phyloP scores from a whole-genome alignment of 37 sponge, comb jelly and placozoan genomes.

The Crambe crambe region DNA sequence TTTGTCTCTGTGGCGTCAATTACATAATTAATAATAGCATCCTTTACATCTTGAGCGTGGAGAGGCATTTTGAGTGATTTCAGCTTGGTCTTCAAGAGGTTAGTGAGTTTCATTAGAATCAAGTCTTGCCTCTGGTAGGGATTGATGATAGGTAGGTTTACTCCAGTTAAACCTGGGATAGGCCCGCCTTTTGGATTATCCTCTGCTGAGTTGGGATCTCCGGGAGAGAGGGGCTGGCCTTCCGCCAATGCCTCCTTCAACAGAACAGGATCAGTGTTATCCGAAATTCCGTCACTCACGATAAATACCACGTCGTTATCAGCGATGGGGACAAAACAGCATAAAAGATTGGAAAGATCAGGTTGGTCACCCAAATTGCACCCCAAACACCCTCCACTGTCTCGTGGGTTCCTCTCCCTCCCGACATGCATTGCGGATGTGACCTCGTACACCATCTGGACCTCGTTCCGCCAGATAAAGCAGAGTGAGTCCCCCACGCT shows the following conservation, averaged over 20 bases:
- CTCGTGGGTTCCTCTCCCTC: constrained; percentile 60
- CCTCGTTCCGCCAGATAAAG: constrained; percentile 60
- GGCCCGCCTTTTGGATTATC: neutral
- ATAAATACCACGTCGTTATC: constrained; percentile 69
- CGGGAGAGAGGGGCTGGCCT: constrained; percentile 8
- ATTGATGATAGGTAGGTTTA: constrained; percentile 29
- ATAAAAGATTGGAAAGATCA: constrained; percentile 70
- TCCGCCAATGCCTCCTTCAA: constrained; percentile 32
- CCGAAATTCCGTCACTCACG: constrained; percentile 67
- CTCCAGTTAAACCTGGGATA: neutral
- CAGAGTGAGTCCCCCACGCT: constrained; percentile 76
- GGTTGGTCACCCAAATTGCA: constrained; percentile 69
- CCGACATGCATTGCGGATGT: constrained; percentile 55
- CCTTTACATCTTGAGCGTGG: constrained; percentile 31
- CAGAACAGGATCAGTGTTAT: constrained; percentile 82
- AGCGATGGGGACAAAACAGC: constrained; percentile 58
- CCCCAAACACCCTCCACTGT: constrained; percentile 79
- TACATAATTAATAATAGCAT: constrained; percentile 35
- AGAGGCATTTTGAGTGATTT: neutral
- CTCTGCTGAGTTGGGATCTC: neutral
- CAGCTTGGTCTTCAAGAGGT: constrained; percentile 16
- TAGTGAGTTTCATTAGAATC: constrained; percentile 9
- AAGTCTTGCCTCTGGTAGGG: constrained; percentile 41
- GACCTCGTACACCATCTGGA: constrained; percentile 61
- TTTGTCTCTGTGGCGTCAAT: constrained; percentile 65